These are phyloP conservation scores for Coreius guichenoti DNA, from an alignment of 2,797 vertebrate species.

Conservation along the genomic window DNA sequence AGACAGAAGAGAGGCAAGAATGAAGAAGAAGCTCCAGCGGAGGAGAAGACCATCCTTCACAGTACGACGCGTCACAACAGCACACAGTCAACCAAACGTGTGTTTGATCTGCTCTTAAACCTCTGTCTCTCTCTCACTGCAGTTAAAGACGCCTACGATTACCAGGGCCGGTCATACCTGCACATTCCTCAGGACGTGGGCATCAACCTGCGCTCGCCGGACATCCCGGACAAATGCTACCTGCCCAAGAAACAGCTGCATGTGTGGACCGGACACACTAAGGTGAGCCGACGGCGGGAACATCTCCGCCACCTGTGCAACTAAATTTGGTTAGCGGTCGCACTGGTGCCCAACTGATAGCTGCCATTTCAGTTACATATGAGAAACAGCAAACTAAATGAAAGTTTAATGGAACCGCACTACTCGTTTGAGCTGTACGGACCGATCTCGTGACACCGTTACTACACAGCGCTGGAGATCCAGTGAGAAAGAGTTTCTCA, in stretches of 20 bases:
- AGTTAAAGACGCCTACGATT: conserved; percentile 99
- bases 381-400: too few relatives aligned
- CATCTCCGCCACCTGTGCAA: too few relatives aligned
- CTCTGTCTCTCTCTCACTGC: conserved; percentile 1
- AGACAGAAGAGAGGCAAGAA: conserved; percentile 96
- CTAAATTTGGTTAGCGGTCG: too few relatives aligned
- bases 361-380: too few relatives aligned
- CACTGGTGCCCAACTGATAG: too few relatives aligned
- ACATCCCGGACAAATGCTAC: conserved; percentile 95
- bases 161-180: conserved; percentile 97
- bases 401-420: too few relatives aligned
- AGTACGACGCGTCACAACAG: conserved; percentile 73
- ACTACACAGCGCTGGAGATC: too few relatives aligned
- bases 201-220: conserved; percentile 89
- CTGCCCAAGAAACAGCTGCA: conserved; percentile 98
- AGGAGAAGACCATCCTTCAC: conserved; percentile 97
- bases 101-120: not conserved
- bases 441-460: too few relatives aligned
- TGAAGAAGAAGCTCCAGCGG: conserved; percentile 93
- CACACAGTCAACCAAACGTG: rapidly evolving
- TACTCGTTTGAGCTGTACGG: too few relatives aligned
- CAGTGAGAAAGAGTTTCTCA: too few relatives aligned
- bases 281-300: conserved; percentile 70
- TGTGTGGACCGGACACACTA: conserved; percentile 98
- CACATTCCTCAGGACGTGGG: conserved; percentile 97